Base-by-base conservation (phyloP, 2,797 vertebrate genomes). In the Chelidonichthys spinosus region DNA sequence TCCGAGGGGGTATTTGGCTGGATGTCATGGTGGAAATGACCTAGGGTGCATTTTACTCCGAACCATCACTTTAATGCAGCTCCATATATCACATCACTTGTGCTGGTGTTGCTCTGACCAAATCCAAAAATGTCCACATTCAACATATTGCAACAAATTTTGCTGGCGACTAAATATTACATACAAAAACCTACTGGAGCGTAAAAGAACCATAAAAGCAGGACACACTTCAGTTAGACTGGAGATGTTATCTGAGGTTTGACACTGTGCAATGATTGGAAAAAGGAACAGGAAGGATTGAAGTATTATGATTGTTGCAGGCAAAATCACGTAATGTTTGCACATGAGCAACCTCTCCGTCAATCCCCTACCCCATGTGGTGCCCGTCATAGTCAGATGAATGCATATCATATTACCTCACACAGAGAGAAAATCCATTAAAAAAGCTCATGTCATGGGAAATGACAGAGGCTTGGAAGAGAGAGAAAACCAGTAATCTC, bases 341-440 rank as follows among this genome's bases (percentile, higher is more conserved):
- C 75, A 80, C 77, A 74, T 47, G 73, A 87, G 76, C 79, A 47
- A 39, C 59, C 14, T 66, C 69, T 69, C 56, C 67, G 60, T 72
- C 83, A 49, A 58, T n/a, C 43, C 18, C 11, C 14, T 11, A 11
- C 69, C 71, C 71, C 82, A 63, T 73, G 85, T 47, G 80, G 72
- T 32, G 46, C 54, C 35, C 56, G 68, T 78, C 69, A 75, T 81
- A 75, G 78, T 60, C 63, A 25, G 63, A 85, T 87, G 74, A 85
- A 70, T 84, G 81, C 78, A 75, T 61, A 82, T 86, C 67, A 85
- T 79, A 74, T 88, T 56, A 85, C 77, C 73, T 82, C 74, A 11
- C 76, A 72, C 69, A 74, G 73, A 79, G 69, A 78, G 84, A 86
- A 85, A 84, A 83, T 74, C 82, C 84, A 87, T 92, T 86, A 85